Evolutionary conservation across 2,888 invertebrate genomes (phyloP).

Genomic region (Drosophila nr. perissopoda): DNA sequence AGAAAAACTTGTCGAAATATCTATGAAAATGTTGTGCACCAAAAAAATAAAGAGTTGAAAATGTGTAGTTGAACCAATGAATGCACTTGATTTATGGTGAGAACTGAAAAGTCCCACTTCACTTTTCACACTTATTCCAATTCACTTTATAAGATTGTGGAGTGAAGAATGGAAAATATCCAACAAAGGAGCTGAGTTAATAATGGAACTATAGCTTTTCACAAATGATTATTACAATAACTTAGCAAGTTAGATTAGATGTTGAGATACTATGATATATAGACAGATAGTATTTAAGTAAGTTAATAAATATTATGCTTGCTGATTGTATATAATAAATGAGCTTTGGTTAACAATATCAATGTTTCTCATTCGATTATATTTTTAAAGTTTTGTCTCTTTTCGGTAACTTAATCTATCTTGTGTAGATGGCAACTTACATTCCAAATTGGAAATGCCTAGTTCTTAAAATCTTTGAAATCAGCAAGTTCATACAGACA

Average conservation of each 20-base stretch:
- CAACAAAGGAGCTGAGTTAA: not conserved
- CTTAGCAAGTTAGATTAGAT: not conserved
- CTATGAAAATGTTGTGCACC: constrained; percentile 10
- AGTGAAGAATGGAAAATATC: not conserved
- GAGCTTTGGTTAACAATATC: not conserved
- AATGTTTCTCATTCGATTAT: not conserved
- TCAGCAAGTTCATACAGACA: not conserved
- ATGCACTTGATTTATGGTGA: not conserved
- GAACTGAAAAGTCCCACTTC: not conserved
- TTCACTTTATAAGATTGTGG: not conserved
- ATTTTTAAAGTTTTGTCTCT: not conserved
- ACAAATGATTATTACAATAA: not conserved
- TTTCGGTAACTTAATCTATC: not conserved
- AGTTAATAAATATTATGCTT: not conserved
- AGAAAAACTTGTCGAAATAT: constrained; percentile 47
- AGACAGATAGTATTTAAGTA: not conserved
- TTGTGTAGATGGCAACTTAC: not conserved
- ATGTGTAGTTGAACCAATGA: not conserved
- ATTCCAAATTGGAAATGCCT: not conserved
- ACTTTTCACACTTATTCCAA: not conserved
- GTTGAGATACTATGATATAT: not conserved
- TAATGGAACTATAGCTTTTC: not conserved
- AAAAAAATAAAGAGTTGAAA: constrained; percentile 6
- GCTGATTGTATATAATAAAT: not conserved
- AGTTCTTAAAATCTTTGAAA: not conserved